Evolutionary conservation across 2,797 vertebrate genomes (phyloP).

Genomic region (Oceanodroma leucorhoa): DNA sequence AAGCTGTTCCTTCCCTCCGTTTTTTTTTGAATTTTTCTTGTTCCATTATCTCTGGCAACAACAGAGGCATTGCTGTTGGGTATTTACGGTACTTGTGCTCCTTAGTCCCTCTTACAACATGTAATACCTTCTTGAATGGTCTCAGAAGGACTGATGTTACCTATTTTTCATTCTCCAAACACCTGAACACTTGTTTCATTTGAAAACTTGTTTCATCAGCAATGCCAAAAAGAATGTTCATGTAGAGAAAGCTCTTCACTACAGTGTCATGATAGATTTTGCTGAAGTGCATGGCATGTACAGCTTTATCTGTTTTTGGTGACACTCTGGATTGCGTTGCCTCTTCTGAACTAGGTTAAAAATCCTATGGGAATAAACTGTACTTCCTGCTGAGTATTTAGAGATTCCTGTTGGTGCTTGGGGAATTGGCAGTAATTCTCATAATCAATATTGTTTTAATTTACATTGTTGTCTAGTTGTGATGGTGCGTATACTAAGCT

Average conservation of each 20-base stretch:
- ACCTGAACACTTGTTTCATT: not conserved
- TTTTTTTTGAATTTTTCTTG: not conserved
- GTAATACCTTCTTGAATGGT: not conserved
- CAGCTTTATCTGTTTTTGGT: not conserved
- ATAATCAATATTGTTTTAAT: not conserved
- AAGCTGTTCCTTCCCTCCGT: not conserved
- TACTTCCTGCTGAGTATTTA: not conserved
- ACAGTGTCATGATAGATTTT: not conserved
- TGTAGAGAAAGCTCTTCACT: not conserved
- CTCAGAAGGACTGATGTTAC: not conserved
- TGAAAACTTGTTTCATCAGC: not conserved
- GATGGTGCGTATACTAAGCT: not conserved
- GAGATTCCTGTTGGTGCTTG: not conserved
- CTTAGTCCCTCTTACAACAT: not conserved
- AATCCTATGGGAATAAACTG: not conserved
- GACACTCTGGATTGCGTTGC: accelerated
- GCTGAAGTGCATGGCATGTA: not conserved
- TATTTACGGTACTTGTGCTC: not conserved
- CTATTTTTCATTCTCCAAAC: not conserved
- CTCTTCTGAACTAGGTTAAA: not conserved
- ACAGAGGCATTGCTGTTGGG: not conserved
- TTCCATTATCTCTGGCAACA: not conserved
- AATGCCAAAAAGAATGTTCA: not conserved
- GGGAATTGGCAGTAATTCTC: not conserved
- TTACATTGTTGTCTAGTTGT: not conserved